phyloP scores from a whole-genome alignment of 2,113 vertebrate species.

The Alligator sinensis region DNA sequence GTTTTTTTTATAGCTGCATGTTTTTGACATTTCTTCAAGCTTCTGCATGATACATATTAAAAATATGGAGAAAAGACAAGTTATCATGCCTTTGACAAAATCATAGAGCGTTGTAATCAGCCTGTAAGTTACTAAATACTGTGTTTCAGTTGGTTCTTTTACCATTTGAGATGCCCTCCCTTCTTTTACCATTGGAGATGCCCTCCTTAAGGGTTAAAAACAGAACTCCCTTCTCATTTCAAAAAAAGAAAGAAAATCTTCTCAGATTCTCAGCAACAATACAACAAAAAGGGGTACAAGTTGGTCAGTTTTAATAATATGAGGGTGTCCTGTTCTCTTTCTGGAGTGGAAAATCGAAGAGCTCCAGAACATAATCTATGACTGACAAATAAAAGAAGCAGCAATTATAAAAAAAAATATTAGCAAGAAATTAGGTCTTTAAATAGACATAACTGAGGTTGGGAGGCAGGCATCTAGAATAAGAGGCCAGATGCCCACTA shows the following conservation, averaged over 20 bases:
- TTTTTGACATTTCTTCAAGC: neutral
- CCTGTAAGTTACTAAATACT: neutral
- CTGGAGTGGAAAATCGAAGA: conserved; percentile 46
- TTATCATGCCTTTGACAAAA: neutral
- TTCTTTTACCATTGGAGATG: conserved; percentile 35
- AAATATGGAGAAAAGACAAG: neutral
- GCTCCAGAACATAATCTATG: neutral
- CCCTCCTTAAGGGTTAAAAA: conserved; percentile 18
- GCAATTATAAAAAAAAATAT: conserved; percentile 6
- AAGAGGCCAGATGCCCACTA: neutral
- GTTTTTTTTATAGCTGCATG: neutral
- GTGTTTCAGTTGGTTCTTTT: neutral
- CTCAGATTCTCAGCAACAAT: neutral
- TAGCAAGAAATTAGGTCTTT: conserved; percentile 36
- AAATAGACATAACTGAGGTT: neutral
- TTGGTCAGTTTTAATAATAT: conserved; percentile 20
- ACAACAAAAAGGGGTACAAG: conserved; percentile 8
- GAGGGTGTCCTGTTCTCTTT: conserved; percentile 47
- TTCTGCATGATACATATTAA: neutral
- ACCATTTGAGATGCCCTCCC: conserved; percentile 41
- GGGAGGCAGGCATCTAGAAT: neutral
- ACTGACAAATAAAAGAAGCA: neutral
- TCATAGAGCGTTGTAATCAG: neutral
- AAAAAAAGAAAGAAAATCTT: neutral
- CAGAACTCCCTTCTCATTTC: neutral